Evolutionary conservation across 2,797 vertebrate species (phyloP).

Genomic region (Serranus cabrilla): DNA sequence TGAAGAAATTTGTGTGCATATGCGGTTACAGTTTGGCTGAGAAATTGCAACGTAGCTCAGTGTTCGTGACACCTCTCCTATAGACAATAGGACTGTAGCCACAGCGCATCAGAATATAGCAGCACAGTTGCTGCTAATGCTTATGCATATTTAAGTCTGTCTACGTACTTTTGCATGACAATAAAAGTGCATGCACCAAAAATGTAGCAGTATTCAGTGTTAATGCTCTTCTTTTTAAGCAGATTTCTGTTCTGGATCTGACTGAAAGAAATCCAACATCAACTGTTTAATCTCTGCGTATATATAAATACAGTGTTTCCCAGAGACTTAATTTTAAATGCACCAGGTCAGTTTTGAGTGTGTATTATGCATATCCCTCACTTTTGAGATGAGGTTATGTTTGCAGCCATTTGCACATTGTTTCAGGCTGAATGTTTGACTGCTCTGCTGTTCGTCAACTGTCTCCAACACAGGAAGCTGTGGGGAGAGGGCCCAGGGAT

Average conservation of each 20-base stretch:
- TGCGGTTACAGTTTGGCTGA: not conserved
- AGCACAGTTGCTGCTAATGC: not conserved
- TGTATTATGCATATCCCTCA: not conserved
- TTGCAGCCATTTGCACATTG: slow-evolving; percentile 16
- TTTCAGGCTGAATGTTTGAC: slow-evolving; percentile 25
- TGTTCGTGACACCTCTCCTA: slow-evolving; percentile 13
- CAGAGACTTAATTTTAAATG: not conserved
- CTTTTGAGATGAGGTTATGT: not conserved
- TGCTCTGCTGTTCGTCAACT: slow-evolving; percentile 53
- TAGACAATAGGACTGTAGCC: not conserved
- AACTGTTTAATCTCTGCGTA: not conserved
- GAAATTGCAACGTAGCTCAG: not conserved
- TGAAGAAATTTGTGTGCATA: not conserved
- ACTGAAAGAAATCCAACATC: not conserved
- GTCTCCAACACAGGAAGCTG: slow-evolving; percentile 50
- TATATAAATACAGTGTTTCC: too few species aligned
- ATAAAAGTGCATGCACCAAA: too few species aligned
- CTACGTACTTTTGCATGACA: not conserved
- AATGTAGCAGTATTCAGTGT: too few species aligned
- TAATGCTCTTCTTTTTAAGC: too few species aligned
- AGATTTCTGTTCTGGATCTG: too few species aligned
- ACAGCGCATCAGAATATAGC: not conserved
- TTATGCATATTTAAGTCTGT: not conserved
- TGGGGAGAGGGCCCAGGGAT: slow-evolving; percentile 4
- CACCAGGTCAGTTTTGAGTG: not conserved